Conservation (phyloP, 2,113 vertebrate genomes). For the Sylvilagus bachmani region DNA sequence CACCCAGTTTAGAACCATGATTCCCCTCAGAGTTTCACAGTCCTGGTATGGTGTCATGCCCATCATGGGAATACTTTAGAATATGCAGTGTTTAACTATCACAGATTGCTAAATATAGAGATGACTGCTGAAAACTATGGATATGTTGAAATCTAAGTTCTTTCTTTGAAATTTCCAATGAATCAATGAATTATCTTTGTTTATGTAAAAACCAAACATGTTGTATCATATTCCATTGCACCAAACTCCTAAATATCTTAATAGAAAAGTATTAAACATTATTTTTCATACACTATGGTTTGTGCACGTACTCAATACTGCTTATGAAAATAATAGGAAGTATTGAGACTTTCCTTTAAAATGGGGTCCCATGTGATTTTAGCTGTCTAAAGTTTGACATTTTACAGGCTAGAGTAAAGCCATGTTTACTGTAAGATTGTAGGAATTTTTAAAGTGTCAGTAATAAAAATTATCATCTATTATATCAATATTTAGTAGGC, state of each 20-base stretch:
- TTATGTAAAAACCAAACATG: neutral
- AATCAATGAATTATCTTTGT: neutral
- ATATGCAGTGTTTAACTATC: neutral
- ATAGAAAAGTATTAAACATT: neutral
- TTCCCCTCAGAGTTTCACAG: neutral
- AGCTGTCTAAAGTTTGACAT: neutral
- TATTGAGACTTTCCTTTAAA: neutral
- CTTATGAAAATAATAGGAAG: neutral
- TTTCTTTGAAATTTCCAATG: neutral
- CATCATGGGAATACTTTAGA: neutral
- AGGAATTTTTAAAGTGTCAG: neutral
- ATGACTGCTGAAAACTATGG: neutral
- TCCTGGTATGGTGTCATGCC: neutral
- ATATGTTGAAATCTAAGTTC: neutral
- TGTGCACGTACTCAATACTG: neutral
- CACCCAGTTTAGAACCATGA: neutral
- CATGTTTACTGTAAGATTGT: neutral
- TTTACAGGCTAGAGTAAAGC: neutral
- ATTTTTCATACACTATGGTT: neutral
- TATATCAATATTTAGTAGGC: neutral
- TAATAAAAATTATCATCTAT: neutral
- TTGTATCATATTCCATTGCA: neutral
- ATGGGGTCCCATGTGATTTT: neutral
- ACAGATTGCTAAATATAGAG: constrained; percentile 1
- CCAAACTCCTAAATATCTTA: neutral